A percentile compares a stretch with the other conserved stretches of the same genome.
These are phyloP conservation scores for Agrochola litura DNA, from an alignment of 2,888 invertebrate species.

Conservation along the genomic window DNA sequence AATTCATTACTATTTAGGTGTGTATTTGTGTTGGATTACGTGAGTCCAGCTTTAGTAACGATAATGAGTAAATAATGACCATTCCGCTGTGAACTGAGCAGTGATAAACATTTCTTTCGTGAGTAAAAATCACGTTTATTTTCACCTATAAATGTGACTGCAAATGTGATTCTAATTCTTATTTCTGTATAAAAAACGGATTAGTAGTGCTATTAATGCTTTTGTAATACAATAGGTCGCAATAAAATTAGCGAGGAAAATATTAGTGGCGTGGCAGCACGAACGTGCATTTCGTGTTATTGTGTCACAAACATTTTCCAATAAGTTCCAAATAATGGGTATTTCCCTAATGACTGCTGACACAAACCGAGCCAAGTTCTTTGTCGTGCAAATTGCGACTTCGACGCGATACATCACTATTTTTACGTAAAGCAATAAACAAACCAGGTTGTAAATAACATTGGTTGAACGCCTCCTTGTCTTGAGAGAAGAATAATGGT, in stretches of 20 bases:
- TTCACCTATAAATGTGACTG: conserved; percentile 63
- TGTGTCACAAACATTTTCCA: conserved; percentile 56
- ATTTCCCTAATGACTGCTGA: conserved; percentile 55
- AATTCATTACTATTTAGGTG: conserved; percentile 56
- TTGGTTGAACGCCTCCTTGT: conserved; percentile 89
- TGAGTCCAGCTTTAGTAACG: conserved; percentile 60
- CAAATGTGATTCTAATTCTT: conserved; percentile 66
- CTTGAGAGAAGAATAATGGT: conserved; percentile 88
- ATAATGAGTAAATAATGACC: conserved; percentile 71
- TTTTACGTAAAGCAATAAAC: conserved; percentile 83
- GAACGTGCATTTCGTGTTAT: conserved; percentile 61
- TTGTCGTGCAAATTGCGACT: conserved; percentile 55
- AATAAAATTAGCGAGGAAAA: conserved; percentile 62
- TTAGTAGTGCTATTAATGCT: conserved; percentile 55
- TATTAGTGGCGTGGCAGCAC: conserved; percentile 56
- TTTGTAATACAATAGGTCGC: conserved; percentile 62
- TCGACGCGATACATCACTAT: conserved; percentile 65
- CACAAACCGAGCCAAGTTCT: conserved; percentile 57
- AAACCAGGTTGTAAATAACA: conserved; percentile 88
- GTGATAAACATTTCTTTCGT: conserved; percentile 67
- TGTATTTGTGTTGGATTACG: conserved; percentile 62
- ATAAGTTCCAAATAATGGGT: conserved; percentile 55
- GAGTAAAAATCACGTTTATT: conserved; percentile 64
- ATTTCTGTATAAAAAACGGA: conserved; percentile 58
- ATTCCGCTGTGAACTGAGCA: conserved; percentile 58